A percentile compares a stretch with the other conserved stretches of the same genome.
These are phyloP conservation scores for Athripsodes cinereus DNA, from an alignment of 2,888 invertebrate species.

Conservation along the genomic window DNA sequence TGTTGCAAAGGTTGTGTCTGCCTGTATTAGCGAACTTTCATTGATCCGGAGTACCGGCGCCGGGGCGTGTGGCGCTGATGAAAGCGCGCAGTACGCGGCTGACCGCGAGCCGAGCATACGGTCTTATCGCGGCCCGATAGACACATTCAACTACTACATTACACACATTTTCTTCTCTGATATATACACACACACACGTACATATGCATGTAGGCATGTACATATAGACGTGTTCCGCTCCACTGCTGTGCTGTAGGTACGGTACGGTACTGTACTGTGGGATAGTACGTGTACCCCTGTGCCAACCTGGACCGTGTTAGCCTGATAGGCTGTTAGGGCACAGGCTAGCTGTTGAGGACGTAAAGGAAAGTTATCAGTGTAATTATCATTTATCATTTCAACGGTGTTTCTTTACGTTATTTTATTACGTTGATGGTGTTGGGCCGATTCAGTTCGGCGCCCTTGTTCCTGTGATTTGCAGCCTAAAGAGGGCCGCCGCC, in stretches of 20 bases:
- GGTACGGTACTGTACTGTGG: no score
- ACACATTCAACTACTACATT: no score
- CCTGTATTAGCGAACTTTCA: constrained; percentile 37
- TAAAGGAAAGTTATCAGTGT: neutral
- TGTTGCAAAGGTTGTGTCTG: neutral
- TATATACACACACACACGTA: neutral
- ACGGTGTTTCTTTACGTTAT: neutral
- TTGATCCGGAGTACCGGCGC: constrained; percentile 31
- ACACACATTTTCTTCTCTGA: neutral
- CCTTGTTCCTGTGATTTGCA: neutral
- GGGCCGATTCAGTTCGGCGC: neutral
- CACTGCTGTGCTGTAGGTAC: no score
- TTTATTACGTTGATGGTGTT: neutral
- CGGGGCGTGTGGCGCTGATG: constrained; percentile 17
- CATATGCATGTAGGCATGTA: no score
- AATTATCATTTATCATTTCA: no score
- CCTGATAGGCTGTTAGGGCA: neutral
- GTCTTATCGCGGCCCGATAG: neutral
- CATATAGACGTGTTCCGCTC: no score
- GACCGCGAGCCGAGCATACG: constrained; percentile 2
- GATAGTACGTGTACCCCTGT: neutral
- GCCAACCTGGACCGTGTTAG: neutral
- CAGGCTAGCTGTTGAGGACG: neutral
- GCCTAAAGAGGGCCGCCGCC: neutral
- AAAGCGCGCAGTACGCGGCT: constrained; percentile 16